Evolutionary conservation across 2,113 vertebrate genomes (phyloP).

Genomic region (Phoxinus phoxinus): DNA sequence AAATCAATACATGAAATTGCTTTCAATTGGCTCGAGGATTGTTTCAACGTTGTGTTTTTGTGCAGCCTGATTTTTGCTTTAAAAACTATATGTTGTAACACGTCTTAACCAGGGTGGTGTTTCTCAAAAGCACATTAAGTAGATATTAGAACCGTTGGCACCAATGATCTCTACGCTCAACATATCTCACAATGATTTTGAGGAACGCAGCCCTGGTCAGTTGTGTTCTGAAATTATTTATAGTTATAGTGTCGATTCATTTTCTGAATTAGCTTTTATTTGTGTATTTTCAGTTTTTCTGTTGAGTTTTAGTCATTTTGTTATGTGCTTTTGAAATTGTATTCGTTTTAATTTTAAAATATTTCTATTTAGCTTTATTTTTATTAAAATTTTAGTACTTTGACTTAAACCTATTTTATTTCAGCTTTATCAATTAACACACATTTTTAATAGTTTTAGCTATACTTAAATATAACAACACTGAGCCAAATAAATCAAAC

Average conservation of each 20-base stretch:
- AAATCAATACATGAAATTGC: constrained; percentile 14
- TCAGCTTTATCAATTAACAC: background rate
- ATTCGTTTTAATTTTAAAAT: background rate
- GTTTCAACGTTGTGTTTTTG: constrained; percentile 16
- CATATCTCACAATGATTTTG: no score
- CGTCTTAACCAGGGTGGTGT: background rate
- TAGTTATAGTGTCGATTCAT: background rate
- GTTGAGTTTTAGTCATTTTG: background rate
- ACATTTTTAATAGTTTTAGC: background rate
- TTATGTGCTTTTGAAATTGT: background rate
- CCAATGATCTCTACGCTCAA: no score
- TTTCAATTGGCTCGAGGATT: constrained; percentile 17
- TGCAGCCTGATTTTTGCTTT: background rate
- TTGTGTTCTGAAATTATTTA: background rate
- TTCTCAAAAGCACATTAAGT: no score
- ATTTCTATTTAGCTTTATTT: background rate
- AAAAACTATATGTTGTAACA: background rate
- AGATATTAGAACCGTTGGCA: no score
- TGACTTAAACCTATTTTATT: background rate
- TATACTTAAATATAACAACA: background rate
- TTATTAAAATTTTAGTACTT: background rate
- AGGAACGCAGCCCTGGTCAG: background rate
- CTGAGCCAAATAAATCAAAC: background rate
- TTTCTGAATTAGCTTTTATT: background rate
- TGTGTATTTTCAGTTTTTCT: background rate